Evolutionary conservation across 2,888 invertebrate species (phyloP), one percentile per base, ranked within the genome.

Genomic region (Zootermopsis nevadensis): DNA sequence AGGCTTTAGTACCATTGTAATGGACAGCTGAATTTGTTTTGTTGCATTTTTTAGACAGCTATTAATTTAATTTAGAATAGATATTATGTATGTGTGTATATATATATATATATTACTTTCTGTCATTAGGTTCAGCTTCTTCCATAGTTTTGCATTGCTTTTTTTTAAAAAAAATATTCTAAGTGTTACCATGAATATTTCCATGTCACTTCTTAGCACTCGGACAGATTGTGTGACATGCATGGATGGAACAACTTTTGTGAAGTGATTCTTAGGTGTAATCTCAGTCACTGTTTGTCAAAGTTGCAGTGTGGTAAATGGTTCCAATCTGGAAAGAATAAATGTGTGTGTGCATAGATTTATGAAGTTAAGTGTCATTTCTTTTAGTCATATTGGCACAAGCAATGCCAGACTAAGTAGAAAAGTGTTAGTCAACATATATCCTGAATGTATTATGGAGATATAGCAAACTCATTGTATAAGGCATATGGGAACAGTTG

Each of bases 91-190:
- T 55, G 55, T 67, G 7, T 27, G n/a, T 60, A 12, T 69, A 33
- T 69, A 33, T 69, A n/a, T n/a, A n/a, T n/a, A n/a, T n/a, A n/a
- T n/a, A n/a, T n/a, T 69, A 33, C 69, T 69, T 69, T 33, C 69
- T 69, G 19, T n/a, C n/a, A 2, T 69, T 33, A 31, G 31, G 7
- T 69, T 69, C 19, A 31, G 30, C 69, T 22, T 69, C 33, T 33
- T 69, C 33, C 33, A 33, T 19, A 69, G 33, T 33, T 69, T 69
- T 4, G n/a, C n/a, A n/a, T n/a, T n/a, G n/a, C n/a, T n/a, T n/a
- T n/a, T n/a, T n/a, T n/a, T n/a, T n/a, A n/a, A n/a, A 2, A n/a
- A 27, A 10, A 60, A 4, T 1, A 6, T 60, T 69, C 19, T 69
- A 19, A 60, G 7, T 69, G 31, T 33, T 10, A 33, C 33, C 22